Conservation (phyloP, 2,797 vertebrate species). For the Brachyrhaphis roseni region DNA sequence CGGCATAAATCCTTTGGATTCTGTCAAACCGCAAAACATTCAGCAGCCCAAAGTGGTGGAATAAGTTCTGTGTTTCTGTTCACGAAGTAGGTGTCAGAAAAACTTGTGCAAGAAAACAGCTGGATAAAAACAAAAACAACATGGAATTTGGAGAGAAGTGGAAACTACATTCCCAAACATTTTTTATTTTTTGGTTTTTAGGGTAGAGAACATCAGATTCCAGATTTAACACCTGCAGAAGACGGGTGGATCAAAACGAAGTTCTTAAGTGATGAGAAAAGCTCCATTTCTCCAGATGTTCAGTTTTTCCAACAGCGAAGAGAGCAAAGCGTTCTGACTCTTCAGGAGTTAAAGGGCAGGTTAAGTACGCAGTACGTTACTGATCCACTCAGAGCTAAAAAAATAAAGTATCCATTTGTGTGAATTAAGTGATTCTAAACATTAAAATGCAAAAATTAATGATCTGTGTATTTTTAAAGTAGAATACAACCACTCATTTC, state of each 20-base stretch:
- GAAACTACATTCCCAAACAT: neutral
- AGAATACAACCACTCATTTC: neutral
- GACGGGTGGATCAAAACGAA: constrained; percentile 47
- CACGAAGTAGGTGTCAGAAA: neutral
- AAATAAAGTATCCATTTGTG: neutral
- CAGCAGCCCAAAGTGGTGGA: neutral
- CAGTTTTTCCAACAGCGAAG: constrained; percentile 64
- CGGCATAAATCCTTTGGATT: neutral
- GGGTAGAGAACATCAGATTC: constrained; percentile 37
- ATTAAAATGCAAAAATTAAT: neutral
- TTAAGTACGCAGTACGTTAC: neutral
- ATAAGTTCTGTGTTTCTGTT: neutral
- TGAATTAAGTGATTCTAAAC: neutral
- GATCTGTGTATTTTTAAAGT: neutral
- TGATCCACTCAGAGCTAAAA: neutral
- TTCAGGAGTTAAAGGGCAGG: constrained; percentile 30
- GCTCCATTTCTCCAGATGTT: constrained; percentile 42
- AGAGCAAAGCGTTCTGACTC: constrained; percentile 61
- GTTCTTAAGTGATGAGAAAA: constrained; percentile 49
- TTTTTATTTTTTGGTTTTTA: neutral
- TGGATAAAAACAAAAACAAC: constrained; percentile 67
- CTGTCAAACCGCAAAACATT: neutral
- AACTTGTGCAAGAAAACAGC: constrained; percentile 36
- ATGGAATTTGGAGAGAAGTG: constrained; percentile 20
- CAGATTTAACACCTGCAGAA: constrained; percentile 74